Conservation (phyloP, 2,888 invertebrate species). For the Saturnia japonica region DNA sequence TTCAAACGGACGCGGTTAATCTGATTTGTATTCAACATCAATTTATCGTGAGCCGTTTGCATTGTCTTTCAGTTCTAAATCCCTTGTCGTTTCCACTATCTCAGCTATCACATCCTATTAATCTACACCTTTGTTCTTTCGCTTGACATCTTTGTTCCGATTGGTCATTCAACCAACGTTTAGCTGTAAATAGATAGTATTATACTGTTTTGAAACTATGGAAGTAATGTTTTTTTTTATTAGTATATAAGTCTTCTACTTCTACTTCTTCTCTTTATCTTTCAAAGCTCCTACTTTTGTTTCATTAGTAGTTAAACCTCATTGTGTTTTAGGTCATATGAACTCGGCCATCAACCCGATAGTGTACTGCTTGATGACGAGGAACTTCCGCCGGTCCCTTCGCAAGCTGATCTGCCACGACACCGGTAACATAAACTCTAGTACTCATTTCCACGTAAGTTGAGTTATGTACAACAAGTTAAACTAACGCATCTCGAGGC, state of each 20-base stretch:
- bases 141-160: background rate
- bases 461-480: conserved; percentile 33
- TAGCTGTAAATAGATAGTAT: background rate
- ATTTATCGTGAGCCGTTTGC: conserved; percentile 85
- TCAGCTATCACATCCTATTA: conserved; percentile 4
- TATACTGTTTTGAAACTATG: too few species aligned
- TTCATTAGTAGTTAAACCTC: background rate
- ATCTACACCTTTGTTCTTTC: background rate
- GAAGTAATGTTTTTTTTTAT: too few species aligned
- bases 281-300: too few species aligned
- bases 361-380: conserved; percentile 88
- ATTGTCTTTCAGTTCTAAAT: conserved; percentile 84
- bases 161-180: background rate
- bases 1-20: background rate
- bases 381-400: conserved; percentile 86
- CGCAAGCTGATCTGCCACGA: conserved; percentile 83
- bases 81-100: conserved; percentile 12
- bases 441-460: conserved; percentile 81
- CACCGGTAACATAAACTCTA: conserved; percentile 77
- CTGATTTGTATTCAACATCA: conserved; percentile 7
- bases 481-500: conserved; percentile 10
- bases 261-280: too few species aligned
- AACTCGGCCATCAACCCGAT: conserved; percentile 90
- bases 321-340: conserved; percentile 81
- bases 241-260: too few species aligned